A percentile compares a stretch with the other conserved stretches of the same genome.
These are phyloP conservation scores for Silurus asotus DNA, from an alignment of 2,113 vertebrate genomes.

Conservation along the genomic window DNA sequence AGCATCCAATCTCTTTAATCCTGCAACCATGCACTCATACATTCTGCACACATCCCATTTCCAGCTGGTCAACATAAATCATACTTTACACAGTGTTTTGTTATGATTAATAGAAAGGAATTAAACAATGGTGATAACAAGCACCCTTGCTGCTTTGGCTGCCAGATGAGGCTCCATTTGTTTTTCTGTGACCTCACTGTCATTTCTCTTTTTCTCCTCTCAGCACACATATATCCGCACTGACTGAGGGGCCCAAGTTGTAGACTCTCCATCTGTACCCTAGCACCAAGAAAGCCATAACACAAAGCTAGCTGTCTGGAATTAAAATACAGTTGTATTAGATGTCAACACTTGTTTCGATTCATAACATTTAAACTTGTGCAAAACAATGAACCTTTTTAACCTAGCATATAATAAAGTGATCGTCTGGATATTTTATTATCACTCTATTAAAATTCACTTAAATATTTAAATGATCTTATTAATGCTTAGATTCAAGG, in stretches of 20 bases:
- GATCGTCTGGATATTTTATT: background rate
- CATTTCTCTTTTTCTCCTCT: conserved; percentile 11
- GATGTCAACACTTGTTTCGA: background rate
- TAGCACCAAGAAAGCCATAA: conserved; percentile 43
- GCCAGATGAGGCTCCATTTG: conserved; percentile 35
- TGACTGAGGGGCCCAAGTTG: conserved; percentile 25
- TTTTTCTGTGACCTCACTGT: conserved; percentile 48
- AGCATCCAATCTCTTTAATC: background rate
- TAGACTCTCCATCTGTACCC: conserved; percentile 51
- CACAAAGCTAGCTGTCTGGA: conserved; percentile 32
- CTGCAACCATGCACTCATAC: background rate
- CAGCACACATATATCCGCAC: conserved; percentile 21
- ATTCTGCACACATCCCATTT: background rate
- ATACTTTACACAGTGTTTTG: conserved; percentile 4
- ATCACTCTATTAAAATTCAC: background rate
- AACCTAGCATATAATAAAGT: background rate
- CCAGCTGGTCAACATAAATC: conserved; percentile 13
- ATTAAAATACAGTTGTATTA: conserved; percentile 19
- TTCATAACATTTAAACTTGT: conserved; percentile 30
- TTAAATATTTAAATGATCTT: conserved; percentile 9
- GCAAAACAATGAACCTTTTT: background rate
- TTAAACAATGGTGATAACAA: conserved; percentile 30
- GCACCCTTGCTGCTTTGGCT: conserved; percentile 20
- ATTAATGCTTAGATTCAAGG: background rate
- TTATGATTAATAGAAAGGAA: conserved; percentile 34